Percentiles rank a stretch among this genome's conserved stretches.
Evolutionary conservation across 2,797 vertebrate species (phyloP).

Genomic region (Danio aesculapii): DNA sequence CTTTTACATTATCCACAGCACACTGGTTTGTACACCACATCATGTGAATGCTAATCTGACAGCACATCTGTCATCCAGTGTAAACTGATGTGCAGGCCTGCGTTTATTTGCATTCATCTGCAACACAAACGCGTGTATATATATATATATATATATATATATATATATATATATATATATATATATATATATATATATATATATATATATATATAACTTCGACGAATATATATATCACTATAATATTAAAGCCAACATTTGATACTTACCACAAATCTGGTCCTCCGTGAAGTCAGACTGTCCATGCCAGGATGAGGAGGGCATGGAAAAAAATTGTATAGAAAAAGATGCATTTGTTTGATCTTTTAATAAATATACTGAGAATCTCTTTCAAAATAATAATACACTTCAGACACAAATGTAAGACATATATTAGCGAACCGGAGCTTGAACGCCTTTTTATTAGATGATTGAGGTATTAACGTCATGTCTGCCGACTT

Average conservation of each 20-base stretch:
- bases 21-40: not conserved
- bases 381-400: not conserved
- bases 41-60: not conserved
- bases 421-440: too few relatives aligned
- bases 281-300: slow-evolving; percentile 85
- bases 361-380: not conserved
- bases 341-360: slow-evolving; percentile 28
- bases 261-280: slow-evolving; percentile 80
- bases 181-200: too few relatives aligned
- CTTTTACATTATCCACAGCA: not conserved
- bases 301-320: slow-evolving; percentile 31
- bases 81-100: slow-evolving; percentile 18
- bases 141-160: too few relatives aligned
- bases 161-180: too few relatives aligned
- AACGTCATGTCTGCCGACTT: not conserved
- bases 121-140: not conserved
- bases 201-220: not conserved
- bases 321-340: slow-evolving; percentile 1
- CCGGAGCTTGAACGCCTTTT: not conserved
- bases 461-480: not conserved
- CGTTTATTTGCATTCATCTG: not conserved
- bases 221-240: not conserved
- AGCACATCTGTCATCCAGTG: slow-evolving; percentile 11
- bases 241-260: not conserved
- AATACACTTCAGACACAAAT: not conserved